Evolutionary conservation across 2,888 invertebrate genomes (phyloP).

Genomic region (Linyphia triangularis): DNA sequence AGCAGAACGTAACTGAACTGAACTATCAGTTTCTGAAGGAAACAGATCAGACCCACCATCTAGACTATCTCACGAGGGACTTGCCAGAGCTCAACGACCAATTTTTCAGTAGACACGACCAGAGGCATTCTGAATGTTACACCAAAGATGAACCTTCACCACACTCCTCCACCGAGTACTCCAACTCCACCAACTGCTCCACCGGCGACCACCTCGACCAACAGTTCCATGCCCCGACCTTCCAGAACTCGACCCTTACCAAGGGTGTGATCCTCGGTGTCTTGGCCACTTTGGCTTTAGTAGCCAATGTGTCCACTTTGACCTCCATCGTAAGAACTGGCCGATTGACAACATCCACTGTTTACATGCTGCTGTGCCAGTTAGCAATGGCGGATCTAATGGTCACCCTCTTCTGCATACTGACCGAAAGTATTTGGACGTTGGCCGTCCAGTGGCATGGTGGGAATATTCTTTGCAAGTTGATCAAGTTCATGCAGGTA

Average conservation of each 20-base stretch:
- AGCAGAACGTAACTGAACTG: too few species aligned
- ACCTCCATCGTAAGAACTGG: constrained; percentile 87
- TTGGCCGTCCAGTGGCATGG: constrained; percentile 90
- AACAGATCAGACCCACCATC: background rate
- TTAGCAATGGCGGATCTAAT: constrained; percentile 90
- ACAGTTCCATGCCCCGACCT: constrained; percentile 83
- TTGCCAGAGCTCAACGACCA: background rate
- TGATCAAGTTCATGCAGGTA: constrained; percentile 89
- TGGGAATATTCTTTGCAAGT: constrained; percentile 88
- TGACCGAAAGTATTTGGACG: constrained; percentile 88
- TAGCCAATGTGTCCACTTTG: constrained; percentile 88
- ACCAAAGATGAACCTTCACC: background rate
- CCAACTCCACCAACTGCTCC: background rate
- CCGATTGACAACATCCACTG: constrained; percentile 79
- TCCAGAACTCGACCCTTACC: constrained; percentile 84
- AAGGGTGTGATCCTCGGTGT: constrained; percentile 85
- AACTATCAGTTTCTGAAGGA: too few species aligned
- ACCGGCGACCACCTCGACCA: background rate
- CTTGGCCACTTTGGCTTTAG: constrained; percentile 86
- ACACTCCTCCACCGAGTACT: background rate
- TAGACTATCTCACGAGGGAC: background rate
- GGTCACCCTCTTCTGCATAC: constrained; percentile 89
- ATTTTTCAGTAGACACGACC: background rate
- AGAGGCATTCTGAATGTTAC: background rate
- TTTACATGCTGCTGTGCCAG: constrained; percentile 88